Evolutionary conservation across 2,888 invertebrate species (phyloP).

Genomic region (Hoplodrina blanda): DNA sequence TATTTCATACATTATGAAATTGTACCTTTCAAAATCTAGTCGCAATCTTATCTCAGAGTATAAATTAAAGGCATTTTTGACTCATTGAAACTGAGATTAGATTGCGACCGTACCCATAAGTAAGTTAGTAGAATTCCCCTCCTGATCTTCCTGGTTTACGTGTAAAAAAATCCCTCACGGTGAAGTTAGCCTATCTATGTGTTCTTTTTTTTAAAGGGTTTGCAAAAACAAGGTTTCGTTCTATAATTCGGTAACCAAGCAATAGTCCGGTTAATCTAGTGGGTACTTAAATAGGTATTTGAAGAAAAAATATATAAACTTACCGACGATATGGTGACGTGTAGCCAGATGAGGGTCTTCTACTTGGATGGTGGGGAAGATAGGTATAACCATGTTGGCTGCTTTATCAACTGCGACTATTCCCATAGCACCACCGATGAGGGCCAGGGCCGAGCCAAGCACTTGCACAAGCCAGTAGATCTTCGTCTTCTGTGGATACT

Average conservation of each 20-base stretch:
- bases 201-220: no score
- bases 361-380: not conserved
- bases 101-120: no score
- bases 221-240: no score
- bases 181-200: no score
- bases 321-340: constrained; percentile 75
- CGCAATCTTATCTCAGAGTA: no score
- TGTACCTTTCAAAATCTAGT: not conserved
- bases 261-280: not conserved
- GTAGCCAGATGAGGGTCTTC: constrained; percentile 36
- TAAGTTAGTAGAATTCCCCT: no score
- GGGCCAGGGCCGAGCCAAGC: constrained; percentile 73
- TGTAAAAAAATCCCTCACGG: no score
- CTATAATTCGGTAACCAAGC: not conserved
- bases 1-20: no score
- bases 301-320: constrained; percentile 24
- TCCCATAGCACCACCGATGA: constrained; percentile 71
- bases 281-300: no score
- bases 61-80: no score
- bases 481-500: constrained; percentile 69
- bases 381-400: not conserved
- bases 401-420: constrained; percentile 49
- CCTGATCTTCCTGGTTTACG: no score
- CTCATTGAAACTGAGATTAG: no score
- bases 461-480: constrained; percentile 77